phyloP scores from a whole-genome alignment of 2,888 invertebrate species.

The Glyphotaelius pellucidus region DNA sequence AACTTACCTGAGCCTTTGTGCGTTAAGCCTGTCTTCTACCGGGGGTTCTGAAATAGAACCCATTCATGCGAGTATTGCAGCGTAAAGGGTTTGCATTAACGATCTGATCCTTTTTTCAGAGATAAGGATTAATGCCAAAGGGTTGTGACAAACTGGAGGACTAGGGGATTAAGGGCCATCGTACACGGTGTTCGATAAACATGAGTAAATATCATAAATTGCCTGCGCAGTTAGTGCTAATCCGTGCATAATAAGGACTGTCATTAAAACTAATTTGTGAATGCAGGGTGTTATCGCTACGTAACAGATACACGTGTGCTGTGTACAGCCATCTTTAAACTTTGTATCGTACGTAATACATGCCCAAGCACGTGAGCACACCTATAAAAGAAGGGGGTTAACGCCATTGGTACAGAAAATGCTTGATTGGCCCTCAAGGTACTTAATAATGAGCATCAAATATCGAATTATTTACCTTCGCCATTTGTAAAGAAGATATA shows the following conservation, averaged over 20 bases:
- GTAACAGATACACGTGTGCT: background rate
- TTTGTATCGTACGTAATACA: background rate
- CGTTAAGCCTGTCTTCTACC: conserved; percentile 48
- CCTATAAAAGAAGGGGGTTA: background rate
- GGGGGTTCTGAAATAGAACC: conserved; percentile 50
- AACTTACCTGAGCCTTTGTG: conserved; percentile 52
- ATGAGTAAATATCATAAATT: conserved; percentile 56
- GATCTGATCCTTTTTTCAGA: conserved; percentile 53
- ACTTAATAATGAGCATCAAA: background rate
- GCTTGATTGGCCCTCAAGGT: background rate
- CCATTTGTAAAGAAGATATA: background rate
- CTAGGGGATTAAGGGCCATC: conserved; percentile 53
- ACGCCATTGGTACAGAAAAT: background rate
- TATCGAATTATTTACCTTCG: background rate
- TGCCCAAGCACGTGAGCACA: background rate
- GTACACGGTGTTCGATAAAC: conserved; percentile 33
- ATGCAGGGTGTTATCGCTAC: conserved; percentile 30
- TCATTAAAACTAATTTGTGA: conserved; percentile 49
- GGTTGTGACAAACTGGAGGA: conserved; percentile 63
- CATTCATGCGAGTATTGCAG: conserved; percentile 54
- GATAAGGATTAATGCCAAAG: conserved; percentile 61
- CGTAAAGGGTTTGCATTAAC: conserved; percentile 55
- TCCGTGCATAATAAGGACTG: conserved; percentile 32
- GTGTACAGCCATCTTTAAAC: background rate
- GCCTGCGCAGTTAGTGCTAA: conserved; percentile 29